Base-by-base conservation (phyloP, 1,140 invertebrate genomes). In the Condylostylus longicornis region DNA sequence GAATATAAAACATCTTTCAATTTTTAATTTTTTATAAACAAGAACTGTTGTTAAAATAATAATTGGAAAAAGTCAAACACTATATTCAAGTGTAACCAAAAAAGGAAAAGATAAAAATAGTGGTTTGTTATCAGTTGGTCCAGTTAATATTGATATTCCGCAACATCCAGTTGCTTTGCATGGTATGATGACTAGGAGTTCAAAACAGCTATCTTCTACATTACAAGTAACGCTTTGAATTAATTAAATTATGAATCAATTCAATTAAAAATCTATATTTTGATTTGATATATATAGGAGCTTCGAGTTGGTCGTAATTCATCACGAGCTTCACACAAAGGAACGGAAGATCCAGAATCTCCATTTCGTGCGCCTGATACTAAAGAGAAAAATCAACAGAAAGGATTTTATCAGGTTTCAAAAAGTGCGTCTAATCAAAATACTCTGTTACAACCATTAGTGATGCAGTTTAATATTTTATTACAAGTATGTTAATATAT, bases 121-220 rank as follows among this genome's bases (percentile, higher is more conserved):
- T 18, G 85, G 82, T 8, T 64, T 95, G 33, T 56, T 91, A 1
- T 87, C 82, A 5, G 72, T 96, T 31, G 90, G 90, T 1, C 76
- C 81, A 21, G 81, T 96, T 1, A 77, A 85, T 45, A 79, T 96
- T 33, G 87, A 95, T 58, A 91, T 97, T 52, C 93, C 93, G 2
- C 90, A 96, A 55, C 91, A 96, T 68, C 91, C 93, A 0, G 87
- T 95, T 0, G 88, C 85, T 19, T 65, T 97, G 35, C 93, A 97
- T 58, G 88, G 88, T 33, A 94, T 97, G 85, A 90, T 97, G 77
- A 91, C 90, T 0, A 70, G 91, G 46, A 86, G 88, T 28, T 89
- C 86, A 37, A 84, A 89, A 49, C 86, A 94, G 53, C 66, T 97
- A 3, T 89, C 84, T 10, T 87, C 81, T n/a, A 91, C 87, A 1